These are phyloP conservation scores for Nyctibius bracteatus DNA, from an alignment of 2,113 vertebrate species.

Conservation along the genomic window DNA sequence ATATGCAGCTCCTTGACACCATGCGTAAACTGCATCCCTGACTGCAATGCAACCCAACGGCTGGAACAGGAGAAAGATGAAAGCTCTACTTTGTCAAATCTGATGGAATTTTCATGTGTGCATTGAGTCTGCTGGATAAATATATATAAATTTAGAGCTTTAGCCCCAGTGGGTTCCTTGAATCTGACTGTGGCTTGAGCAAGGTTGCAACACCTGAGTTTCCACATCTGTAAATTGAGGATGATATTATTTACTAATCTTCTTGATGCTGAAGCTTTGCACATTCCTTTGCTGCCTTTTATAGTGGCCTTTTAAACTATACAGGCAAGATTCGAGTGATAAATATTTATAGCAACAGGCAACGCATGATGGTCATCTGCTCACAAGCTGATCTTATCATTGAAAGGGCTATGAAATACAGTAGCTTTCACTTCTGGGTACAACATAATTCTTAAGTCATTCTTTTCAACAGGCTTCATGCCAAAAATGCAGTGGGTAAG, in stretches of 20 bases:
- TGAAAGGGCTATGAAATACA: not conserved
- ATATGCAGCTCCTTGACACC: not conserved
- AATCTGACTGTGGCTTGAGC: not conserved
- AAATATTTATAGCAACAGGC: constrained; percentile 15
- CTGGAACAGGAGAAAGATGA: not conserved
- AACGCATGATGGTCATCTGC: not conserved
- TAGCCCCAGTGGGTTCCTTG: not conserved
- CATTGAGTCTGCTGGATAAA: not conserved
- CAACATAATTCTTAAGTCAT: not conserved
- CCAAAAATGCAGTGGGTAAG: not conserved
- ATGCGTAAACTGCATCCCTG: not conserved
- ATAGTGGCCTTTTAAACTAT: constrained; percentile 16
- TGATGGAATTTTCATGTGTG: not conserved
- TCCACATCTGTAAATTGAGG: not conserved
- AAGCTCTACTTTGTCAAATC: not conserved
- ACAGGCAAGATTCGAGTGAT: not conserved
- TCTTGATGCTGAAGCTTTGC: not conserved
- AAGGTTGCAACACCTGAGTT: not conserved
- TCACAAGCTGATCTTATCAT: not conserved
- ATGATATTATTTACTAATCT: not conserved
- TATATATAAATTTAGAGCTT: not conserved
- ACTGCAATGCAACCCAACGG: not conserved
- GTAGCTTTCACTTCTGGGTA: not conserved
- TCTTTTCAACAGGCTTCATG: not conserved
- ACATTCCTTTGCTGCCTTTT: not conserved